These are phyloP conservation scores for Elmis aenea DNA, from an alignment of 2,888 invertebrate species.

Conservation along the genomic window DNA sequence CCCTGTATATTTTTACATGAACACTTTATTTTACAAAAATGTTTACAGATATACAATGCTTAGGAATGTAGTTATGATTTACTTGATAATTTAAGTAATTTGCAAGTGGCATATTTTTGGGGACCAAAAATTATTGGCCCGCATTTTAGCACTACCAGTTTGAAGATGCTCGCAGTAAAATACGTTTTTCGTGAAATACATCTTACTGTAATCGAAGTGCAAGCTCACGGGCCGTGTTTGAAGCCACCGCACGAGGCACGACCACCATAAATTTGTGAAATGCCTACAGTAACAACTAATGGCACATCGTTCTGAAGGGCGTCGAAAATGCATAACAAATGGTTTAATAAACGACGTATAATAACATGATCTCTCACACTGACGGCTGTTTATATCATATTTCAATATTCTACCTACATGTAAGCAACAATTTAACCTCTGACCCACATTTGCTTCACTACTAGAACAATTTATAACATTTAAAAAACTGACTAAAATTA, in stretches of 20 bases:
- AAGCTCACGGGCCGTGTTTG: slow-evolving; percentile 16
- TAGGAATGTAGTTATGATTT: no score
- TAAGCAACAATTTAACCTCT: slow-evolving; percentile 12
- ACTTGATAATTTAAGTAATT: no score
- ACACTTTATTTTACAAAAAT: no score
- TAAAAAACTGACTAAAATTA: no score
- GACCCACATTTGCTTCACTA: slow-evolving; percentile 9
- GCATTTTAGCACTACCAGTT: no score
- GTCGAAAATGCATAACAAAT: slow-evolving; percentile 32
- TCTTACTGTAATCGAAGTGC: slow-evolving; percentile 11
- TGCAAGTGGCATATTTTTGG: no score
- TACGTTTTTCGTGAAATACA: not conserved
- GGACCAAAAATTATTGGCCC: no score
- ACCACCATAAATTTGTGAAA: slow-evolving; percentile 28
- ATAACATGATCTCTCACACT: slow-evolving; percentile 27
- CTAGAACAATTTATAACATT: slow-evolving; percentile 1
- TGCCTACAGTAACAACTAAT: slow-evolving; percentile 29
- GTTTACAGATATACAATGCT: no score
- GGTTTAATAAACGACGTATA: slow-evolving; percentile 31
- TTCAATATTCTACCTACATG: slow-evolving; percentile 21
- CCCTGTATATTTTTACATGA: no score
- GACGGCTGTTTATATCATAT: slow-evolving; percentile 18
- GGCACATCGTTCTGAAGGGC: slow-evolving; percentile 27
- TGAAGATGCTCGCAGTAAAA: no score
- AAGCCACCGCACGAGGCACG: slow-evolving; percentile 19